These are phyloP conservation scores for Eidolon helvum DNA, from an alignment of 2,113 vertebrate species.

Conservation along the genomic window DNA sequence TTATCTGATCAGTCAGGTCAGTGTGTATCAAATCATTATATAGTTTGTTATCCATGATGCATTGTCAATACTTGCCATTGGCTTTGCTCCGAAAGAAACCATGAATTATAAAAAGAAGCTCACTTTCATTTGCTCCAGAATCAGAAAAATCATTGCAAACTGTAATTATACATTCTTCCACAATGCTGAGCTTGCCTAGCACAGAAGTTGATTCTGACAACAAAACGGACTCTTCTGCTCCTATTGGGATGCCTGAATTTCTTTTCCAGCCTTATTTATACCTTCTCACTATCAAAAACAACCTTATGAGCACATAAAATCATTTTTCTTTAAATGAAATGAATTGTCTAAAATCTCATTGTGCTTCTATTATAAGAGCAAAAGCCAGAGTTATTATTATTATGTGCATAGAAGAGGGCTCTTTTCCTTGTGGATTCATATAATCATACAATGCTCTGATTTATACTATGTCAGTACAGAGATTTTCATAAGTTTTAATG, in stretches of 20 bases:
- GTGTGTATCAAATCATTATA: neutral
- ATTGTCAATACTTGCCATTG: neutral
- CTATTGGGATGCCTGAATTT: neutral
- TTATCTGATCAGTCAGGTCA: neutral
- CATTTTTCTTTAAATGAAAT: neutral
- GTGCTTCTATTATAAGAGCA: neutral
- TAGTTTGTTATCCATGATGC: neutral
- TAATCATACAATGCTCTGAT: neutral
- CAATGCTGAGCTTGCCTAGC: neutral
- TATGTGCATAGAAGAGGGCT: neutral
- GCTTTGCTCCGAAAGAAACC: neutral
- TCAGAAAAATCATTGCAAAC: neutral
- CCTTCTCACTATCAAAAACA: neutral
- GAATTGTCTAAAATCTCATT: neutral
- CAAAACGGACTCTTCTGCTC: neutral
- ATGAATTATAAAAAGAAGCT: neutral
- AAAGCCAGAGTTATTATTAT: neutral
- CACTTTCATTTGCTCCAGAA: neutral
- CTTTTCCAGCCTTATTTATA: neutral
- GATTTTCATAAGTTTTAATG: neutral
- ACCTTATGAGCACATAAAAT: neutral
- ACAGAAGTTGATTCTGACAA: neutral
- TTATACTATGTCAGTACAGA: neutral
- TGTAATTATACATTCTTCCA: neutral
- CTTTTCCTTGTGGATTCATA: neutral